phyloP scores from a whole-genome alignment of 2,888 invertebrate genomes.

The Eupeodes latifasciatus region DNA sequence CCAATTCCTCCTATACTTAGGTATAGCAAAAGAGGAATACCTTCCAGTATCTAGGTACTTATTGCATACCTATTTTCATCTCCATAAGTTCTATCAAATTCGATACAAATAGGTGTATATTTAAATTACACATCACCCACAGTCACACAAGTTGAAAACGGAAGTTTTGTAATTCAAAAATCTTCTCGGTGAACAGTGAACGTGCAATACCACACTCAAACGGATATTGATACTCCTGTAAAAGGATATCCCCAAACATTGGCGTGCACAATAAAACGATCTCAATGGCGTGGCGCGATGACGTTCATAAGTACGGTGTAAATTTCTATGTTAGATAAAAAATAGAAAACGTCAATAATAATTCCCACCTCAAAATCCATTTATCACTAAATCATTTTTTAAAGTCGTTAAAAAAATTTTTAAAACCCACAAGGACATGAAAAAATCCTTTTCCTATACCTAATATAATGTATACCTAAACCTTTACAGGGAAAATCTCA shows the following conservation, averaged over 20 bases:
- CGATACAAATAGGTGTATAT: constrained; percentile 42
- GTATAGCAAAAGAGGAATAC: neutral
- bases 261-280: constrained; percentile 1
- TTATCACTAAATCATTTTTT: constrained; percentile 52
- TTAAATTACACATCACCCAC: constrained; percentile 8
- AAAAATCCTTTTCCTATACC: constrained; percentile 18
- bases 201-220: constrained; percentile 31
- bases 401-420: constrained; percentile 49
- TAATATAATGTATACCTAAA: neutral
- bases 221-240: constrained; percentile 74
- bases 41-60: neutral
- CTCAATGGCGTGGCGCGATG: neutral
- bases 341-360: constrained; percentile 37
- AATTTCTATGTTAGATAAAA: constrained; percentile 7
- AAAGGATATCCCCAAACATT: constrained; percentile 58
- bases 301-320: neutral
- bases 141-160: constrained; percentile 56
- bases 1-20: neutral
- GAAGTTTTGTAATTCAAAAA: constrained; percentile 73
- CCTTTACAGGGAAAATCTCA: constrained; percentile 46
- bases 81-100: constrained; percentile 24
- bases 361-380: constrained; percentile 73
- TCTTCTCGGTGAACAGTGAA: constrained; percentile 43
- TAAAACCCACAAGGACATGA: constrained; percentile 73
- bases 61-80: neutral